These are phyloP conservation scores for Orthonychiurus folsomi DNA, from an alignment of 2,888 invertebrate genomes.

Conservation along the genomic window DNA sequence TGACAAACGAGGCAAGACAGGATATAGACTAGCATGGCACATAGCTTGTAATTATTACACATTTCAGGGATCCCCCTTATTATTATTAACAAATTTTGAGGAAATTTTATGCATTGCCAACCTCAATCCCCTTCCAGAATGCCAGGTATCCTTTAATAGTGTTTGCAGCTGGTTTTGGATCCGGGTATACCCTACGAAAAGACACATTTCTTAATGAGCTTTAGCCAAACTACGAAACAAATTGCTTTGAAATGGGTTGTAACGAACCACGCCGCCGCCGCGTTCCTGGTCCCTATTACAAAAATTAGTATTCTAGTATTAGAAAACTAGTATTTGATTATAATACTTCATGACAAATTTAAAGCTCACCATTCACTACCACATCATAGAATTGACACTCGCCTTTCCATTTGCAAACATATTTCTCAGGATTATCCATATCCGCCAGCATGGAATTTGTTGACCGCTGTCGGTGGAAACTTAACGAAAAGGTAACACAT, in stretches of 20 bases:
- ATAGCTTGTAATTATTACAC: no score
- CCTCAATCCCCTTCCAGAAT: slow-evolving; percentile 9
- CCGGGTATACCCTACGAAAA: slow-evolving; percentile 4
- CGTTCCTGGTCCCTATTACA: background rate
- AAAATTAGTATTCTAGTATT: background rate
- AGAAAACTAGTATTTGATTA: background rate
- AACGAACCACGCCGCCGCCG: slow-evolving; percentile 5
- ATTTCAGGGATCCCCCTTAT: no score
- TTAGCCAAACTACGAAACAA: background rate
- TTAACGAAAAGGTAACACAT: no score
- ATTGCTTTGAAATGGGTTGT: background rate
- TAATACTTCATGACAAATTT: background rate
- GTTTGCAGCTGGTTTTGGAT: slow-evolving; percentile 1
- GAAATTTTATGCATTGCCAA: no score
- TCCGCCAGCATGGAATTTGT: no score
- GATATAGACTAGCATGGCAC: no score
- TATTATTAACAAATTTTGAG: no score
- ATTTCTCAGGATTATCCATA: slow-evolving; percentile 2
- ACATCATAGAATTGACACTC: slow-evolving; percentile 9
- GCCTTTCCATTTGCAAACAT: slow-evolving; percentile 9
- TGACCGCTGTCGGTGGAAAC: no score
- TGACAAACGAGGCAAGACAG: no score
- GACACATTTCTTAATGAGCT: background rate
- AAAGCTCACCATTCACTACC: slow-evolving; percentile 3
- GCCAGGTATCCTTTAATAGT: slow-evolving; percentile 6